Conservation (phyloP, 2,113 vertebrate species). For the Lophochroa leadbeateri region DNA sequence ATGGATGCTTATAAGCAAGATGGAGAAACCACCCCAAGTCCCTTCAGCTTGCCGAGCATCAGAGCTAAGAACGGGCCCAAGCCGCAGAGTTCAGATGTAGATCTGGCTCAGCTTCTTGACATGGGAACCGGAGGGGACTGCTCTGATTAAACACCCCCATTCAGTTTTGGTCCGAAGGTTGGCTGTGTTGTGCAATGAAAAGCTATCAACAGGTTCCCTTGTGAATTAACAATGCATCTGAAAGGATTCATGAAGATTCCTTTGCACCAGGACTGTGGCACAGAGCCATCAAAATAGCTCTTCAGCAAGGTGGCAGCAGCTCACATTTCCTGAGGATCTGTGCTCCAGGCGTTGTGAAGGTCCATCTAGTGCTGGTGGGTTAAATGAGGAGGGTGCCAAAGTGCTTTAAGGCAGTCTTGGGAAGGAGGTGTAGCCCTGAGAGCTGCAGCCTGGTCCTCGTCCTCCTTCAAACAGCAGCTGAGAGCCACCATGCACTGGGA, state of each 20-base stretch:
- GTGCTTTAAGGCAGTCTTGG: not conserved
- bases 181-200: not conserved
- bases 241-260: not conserved
- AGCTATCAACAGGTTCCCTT: not conserved
- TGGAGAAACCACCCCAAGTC: constrained; percentile 33
- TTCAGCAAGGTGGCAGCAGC: not conserved
- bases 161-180: not conserved
- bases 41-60: not conserved
- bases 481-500: not conserved
- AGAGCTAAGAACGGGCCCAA: not conserved
- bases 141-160: not conserved
- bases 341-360: accelerated
- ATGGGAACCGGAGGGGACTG: not conserved
- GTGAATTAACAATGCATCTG: not conserved
- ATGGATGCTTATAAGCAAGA: constrained; percentile 45
- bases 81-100: not conserved
- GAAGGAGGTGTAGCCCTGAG: not conserved
- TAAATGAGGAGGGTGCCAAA: not conserved
- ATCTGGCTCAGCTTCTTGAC: not conserved
- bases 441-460: not conserved
- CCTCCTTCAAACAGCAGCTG: not conserved
- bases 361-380: not conserved
- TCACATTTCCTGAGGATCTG: not conserved
- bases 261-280: not conserved
- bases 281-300: not conserved